These are phyloP conservation scores for Mastomys natalensis DNA, from an alignment of 2,113 vertebrate genomes.

Conservation along the genomic window DNA sequence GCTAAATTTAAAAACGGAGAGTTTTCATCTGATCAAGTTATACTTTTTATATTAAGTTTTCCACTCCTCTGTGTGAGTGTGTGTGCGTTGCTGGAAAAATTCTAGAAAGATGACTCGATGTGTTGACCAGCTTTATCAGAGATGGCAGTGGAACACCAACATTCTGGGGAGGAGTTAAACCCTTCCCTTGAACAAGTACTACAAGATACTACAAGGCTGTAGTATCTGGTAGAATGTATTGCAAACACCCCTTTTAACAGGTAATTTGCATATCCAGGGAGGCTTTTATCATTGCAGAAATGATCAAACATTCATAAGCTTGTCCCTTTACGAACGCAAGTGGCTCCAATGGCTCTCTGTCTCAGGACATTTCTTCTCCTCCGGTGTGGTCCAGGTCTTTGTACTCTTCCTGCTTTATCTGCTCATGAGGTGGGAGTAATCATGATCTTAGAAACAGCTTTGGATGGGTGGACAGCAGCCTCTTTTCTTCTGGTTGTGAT, in stretches of 20 bases:
- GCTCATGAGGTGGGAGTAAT: neutral
- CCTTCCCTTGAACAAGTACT: neutral
- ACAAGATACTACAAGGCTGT: neutral
- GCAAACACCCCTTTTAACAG: slow-evolving; percentile 42
- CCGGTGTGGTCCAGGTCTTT: neutral
- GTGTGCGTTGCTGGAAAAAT: neutral
- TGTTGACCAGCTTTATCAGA: neutral
- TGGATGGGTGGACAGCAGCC: neutral
- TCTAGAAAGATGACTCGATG: slow-evolving; percentile 9
- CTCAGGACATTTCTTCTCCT: neutral
- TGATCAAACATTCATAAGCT: neutral
- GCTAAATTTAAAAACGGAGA: slow-evolving; percentile 59
- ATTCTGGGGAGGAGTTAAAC: neutral
- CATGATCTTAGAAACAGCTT: neutral
- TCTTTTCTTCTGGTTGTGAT: slow-evolving; percentile 11
- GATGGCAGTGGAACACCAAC: slow-evolving; percentile 31
- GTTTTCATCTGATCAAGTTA: slow-evolving; percentile 71
- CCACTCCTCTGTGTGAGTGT: neutral
- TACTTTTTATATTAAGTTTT: slow-evolving; percentile 47
- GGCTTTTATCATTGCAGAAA: neutral
- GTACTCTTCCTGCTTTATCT: neutral
- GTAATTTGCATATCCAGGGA: neutral
- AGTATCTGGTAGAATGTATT: slow-evolving; percentile 20
- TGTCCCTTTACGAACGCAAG: slow-evolving; percentile 47
- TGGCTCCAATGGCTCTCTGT: neutral